Percentiles rank a stretch among this genome's conserved stretches.
Evolutionary conservation across 2,888 invertebrate genomes (phyloP).

Genomic region (Caenorhabditis sinica): DNA sequence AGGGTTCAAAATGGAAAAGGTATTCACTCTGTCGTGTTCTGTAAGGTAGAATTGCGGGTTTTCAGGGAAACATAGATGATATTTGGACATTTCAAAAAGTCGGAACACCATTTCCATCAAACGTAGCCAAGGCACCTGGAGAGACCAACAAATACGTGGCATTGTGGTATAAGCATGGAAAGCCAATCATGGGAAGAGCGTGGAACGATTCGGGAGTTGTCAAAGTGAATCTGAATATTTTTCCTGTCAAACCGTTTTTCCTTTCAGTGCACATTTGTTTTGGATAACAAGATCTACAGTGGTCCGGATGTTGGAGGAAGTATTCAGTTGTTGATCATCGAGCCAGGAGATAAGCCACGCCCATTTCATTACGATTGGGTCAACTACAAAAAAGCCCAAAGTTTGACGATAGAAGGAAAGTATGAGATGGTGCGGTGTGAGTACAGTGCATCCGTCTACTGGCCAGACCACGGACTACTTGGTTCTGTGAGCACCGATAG

Average conservation of each 20-base stretch:
- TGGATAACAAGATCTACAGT: constrained; percentile 56
- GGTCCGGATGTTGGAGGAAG: constrained; percentile 66
- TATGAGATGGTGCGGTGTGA: constrained; percentile 66
- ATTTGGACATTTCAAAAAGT: constrained; percentile 68
- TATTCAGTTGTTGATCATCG: constrained; percentile 65
- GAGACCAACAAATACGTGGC: constrained; percentile 70
- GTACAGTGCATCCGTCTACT: constrained; percentile 60
- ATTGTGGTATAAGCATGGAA: constrained; percentile 69
- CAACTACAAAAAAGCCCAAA: constrained; percentile 48
- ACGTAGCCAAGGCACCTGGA: constrained; percentile 64
- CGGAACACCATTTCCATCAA: constrained; percentile 65
- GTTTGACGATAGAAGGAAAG: constrained; percentile 45
- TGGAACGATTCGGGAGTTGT: constrained; percentile 71
- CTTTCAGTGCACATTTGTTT: constrained; percentile 64
- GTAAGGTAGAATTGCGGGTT: neutral
- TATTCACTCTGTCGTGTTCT: neutral
- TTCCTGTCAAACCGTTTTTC: neutral
- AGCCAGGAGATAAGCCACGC: constrained; percentile 43
- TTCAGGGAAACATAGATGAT: constrained; percentile 63
- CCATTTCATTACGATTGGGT: constrained; percentile 70
- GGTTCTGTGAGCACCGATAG: constrained; percentile 56
- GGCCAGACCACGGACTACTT: constrained; percentile 59
- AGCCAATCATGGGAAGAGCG: constrained; percentile 69
- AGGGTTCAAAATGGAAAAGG: constrained; percentile 55
- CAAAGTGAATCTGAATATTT: constrained; percentile 32